Evolutionary conservation across 2,797 vertebrate species (phyloP).

Genomic region (Arctocebus calabarensis): DNA sequence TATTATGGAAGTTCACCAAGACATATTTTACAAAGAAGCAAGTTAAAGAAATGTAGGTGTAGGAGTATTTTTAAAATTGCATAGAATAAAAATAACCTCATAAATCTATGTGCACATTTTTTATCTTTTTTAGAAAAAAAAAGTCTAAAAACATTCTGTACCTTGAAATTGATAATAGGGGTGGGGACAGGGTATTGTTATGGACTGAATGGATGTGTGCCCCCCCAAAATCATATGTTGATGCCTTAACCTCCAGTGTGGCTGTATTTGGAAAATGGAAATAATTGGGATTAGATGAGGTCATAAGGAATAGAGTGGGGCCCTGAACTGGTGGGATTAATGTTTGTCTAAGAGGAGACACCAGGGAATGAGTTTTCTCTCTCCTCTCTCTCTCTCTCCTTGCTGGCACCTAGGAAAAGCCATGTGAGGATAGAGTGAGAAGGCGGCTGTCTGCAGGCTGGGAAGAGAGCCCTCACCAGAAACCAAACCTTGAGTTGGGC

Average conservation of each 20-base stretch:
- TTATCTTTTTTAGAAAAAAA: not conserved
- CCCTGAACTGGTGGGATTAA: not conserved
- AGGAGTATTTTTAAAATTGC: not conserved
- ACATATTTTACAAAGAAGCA: constrained; percentile 23
- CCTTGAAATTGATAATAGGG: not conserved
- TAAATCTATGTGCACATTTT: not conserved
- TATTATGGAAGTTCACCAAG: not conserved
- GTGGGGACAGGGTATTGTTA: not conserved
- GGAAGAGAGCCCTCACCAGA: not conserved
- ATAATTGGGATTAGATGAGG: not conserved
- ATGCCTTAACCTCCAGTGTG: not conserved
- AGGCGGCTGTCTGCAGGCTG: not conserved
- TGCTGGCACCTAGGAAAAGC: not conserved
- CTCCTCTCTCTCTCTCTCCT: not conserved
- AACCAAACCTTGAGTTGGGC: not conserved
- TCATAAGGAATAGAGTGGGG: too few relatives aligned
- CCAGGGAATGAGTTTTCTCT: not conserved
- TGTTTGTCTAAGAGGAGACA: not conserved
- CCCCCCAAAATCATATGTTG: not conserved
- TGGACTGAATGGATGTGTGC: not conserved
- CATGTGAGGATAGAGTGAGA: not conserved
- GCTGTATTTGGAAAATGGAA: not conserved
- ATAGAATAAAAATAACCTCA: not conserved
- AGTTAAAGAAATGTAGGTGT: not conserved
- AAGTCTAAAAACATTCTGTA: not conserved